Percentiles rank a stretch among this genome's conserved stretches.
phyloP scores from a whole-genome alignment of 2,888 invertebrate species.

The Druceiella hillmani region DNA sequence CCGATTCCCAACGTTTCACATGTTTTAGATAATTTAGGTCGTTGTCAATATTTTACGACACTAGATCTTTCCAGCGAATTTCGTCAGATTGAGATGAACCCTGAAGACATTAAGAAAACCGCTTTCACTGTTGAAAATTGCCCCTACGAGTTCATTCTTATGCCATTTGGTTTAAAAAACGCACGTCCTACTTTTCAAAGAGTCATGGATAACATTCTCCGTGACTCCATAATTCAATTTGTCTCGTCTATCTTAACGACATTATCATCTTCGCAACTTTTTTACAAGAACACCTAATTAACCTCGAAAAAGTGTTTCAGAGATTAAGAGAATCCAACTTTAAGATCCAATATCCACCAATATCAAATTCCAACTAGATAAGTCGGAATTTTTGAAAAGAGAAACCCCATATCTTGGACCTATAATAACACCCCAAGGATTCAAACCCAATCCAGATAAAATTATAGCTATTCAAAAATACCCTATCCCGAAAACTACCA shows the following conservation, averaged over 20 bases:
- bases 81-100: constrained; percentile 25
- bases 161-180: constrained; percentile 29
- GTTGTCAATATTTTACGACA: constrained; percentile 20
- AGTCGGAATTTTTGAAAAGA: not conserved
- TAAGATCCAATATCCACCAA: constrained; percentile 16
- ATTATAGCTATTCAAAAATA: constrained; percentile 19
- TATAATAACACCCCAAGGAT: constrained; percentile 25
- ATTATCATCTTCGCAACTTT: constrained; percentile 21
- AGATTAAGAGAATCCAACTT: constrained; percentile 18
- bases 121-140: constrained; percentile 27
- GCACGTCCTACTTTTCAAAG: constrained; percentile 30
- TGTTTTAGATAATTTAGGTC: constrained; percentile 23
- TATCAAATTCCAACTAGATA: constrained; percentile 1
- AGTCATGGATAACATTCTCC: constrained; percentile 27
- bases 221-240: constrained; percentile 18
- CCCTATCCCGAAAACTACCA: constrained; percentile 19
- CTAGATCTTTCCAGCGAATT: constrained; percentile 26
- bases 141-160: constrained; percentile 27
- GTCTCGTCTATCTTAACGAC: constrained; percentile 27
- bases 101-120: constrained; percentile 25
- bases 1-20: constrained; percentile 24
- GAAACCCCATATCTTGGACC: constrained; percentile 25
- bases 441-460: constrained; percentile 26
- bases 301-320: constrained; percentile 17
- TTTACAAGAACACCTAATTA: constrained; percentile 20